These are phyloP conservation scores for Myiotriccus ornatus DNA, from an alignment of 2,797 vertebrate species.

Conservation along the genomic window DNA sequence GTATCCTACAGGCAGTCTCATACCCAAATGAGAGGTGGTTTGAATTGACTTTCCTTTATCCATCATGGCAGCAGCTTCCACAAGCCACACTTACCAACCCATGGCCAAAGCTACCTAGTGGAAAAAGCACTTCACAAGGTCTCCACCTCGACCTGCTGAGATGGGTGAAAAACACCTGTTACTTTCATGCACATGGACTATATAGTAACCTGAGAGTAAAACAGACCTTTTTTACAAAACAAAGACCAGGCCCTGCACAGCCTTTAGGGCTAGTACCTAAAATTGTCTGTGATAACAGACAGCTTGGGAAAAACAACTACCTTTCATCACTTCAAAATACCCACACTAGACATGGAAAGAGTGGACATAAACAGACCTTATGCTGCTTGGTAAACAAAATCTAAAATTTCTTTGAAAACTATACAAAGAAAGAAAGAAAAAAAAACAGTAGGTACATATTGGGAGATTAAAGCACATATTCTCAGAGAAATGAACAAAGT, in stretches of 20 bases:
- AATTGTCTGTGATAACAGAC: not conserved
- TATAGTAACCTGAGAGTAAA: not conserved
- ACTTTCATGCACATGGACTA: not conserved
- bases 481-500: not conserved
- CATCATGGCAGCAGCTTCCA: not conserved
- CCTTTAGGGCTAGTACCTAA: not conserved
- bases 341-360: not conserved
- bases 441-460: fast-evolving
- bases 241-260: not conserved
- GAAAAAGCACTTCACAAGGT: not conserved
- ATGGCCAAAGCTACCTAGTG: not conserved
- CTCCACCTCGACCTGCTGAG: not conserved
- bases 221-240: not conserved
- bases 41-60: not conserved
- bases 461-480: not conserved
- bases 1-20: not conserved
- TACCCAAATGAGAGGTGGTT: not conserved
- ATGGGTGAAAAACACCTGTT: not conserved
- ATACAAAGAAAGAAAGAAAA: not conserved
- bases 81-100: not conserved
- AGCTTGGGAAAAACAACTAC: not conserved
- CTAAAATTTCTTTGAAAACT: not conserved
- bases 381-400: fast-evolving
- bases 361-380: not conserved
- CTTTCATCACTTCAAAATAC: not conserved